phyloP scores from a whole-genome alignment of 2,113 vertebrate genomes.

The Platycercus adscitus region DNA sequence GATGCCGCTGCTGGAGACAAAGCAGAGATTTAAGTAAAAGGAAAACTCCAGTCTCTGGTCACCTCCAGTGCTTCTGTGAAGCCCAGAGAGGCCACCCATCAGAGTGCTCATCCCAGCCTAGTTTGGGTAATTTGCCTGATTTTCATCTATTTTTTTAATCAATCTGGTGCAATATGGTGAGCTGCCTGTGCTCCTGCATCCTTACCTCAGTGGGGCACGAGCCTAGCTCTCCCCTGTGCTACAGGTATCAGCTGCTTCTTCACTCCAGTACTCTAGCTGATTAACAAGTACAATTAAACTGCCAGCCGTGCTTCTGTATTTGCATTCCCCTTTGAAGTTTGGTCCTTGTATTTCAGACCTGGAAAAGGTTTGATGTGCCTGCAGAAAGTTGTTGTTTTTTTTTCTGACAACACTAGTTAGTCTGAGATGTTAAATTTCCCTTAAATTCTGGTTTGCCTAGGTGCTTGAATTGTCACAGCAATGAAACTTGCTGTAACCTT shows the following conservation, averaged over 20 bases:
- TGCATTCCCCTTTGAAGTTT: constrained; percentile 46
- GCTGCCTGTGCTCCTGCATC: neutral
- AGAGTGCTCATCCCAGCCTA: neutral
- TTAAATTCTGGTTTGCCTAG: neutral
- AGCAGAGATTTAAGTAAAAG: neutral
- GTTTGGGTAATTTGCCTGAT: neutral
- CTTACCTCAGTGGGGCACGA: neutral
- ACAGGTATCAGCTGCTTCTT: neutral
- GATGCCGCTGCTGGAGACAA: neutral
- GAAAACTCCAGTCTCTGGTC: neutral
- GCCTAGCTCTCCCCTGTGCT: neutral
- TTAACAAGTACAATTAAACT: constrained; percentile 49
- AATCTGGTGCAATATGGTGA: neutral
- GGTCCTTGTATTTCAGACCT: neutral
- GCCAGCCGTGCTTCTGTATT: neutral
- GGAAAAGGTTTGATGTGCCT: neutral
- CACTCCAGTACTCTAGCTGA: neutral
- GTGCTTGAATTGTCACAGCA: neutral
- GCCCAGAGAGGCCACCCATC: neutral
- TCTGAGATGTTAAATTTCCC: neutral
- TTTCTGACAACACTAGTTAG: neutral
- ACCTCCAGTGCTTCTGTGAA: neutral
- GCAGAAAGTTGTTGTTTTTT: neutral
- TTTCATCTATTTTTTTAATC: neutral
- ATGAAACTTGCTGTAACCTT: neutral